A percentile compares a stretch with the other conserved stretches of the same genome.
Conservation (phyloP, 2,888 invertebrate genomes). For the Phengaris arion region DNA sequence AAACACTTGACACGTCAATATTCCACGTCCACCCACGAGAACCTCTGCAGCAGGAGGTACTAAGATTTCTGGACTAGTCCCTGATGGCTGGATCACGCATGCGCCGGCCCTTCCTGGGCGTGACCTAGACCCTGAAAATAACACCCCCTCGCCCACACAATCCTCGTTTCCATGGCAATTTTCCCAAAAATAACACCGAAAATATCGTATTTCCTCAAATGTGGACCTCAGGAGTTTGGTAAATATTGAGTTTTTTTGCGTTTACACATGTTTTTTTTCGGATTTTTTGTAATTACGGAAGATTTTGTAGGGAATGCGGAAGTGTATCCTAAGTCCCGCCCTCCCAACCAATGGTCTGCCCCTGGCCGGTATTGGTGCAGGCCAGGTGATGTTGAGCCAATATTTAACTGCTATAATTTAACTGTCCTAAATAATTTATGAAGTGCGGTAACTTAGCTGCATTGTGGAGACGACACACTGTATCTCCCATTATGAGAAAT, state of each 20-base stretch:
- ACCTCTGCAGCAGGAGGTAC: slow-evolving; percentile 53
- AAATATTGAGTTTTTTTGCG: background rate
- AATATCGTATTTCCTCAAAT: slow-evolving; percentile 11
- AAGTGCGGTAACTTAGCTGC: background rate
- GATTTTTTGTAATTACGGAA: background rate
- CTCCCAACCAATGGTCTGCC: slow-evolving; percentile 44
- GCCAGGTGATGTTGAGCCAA: slow-evolving; percentile 40
- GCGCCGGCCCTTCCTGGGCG: slow-evolving; percentile 67
- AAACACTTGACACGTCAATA: background rate
- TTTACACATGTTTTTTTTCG: too few species aligned
- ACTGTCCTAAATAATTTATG: slow-evolving; percentile 18
- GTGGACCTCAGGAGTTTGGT: background rate
- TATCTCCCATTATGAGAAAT: background rate
- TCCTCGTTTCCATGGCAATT: slow-evolving; percentile 60
- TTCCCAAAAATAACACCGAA: slow-evolving; percentile 42
- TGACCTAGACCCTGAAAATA: slow-evolving; percentile 79
- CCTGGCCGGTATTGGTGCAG: slow-evolving; percentile 34
- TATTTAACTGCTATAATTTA: slow-evolving; percentile 44
- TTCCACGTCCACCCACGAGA: background rate
- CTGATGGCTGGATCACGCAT: slow-evolving; percentile 59
- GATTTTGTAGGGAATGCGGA: background rate
- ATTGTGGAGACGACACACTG: background rate
- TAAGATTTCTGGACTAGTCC: slow-evolving; percentile 53
- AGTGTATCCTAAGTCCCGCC: slow-evolving; percentile 15
- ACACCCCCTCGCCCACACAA: slow-evolving; percentile 70